Percentiles rank a stretch among this genome's conserved stretches.
phyloP scores from a whole-genome alignment of 1,140 invertebrate species.

The Leptinotarsa lineolata region DNA sequence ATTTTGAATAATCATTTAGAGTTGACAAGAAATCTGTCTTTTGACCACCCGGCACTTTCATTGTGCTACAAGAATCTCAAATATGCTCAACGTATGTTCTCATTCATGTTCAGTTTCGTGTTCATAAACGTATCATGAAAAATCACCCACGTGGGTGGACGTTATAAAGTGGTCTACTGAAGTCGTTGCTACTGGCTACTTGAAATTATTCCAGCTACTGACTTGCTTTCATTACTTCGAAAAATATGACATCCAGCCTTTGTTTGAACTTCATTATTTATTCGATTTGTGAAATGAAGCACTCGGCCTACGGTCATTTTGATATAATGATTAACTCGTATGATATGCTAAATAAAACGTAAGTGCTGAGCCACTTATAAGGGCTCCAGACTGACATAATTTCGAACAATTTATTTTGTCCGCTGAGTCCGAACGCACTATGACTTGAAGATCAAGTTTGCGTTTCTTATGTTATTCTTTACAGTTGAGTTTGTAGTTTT shows the following conservation, averaged over 20 bases:
- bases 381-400: not conserved
- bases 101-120: not conserved
- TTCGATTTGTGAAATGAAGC: conserved; percentile 21
- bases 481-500: too few species aligned
- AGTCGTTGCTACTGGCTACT: conserved; percentile 23
- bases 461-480: too few species aligned
- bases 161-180: conserved; percentile 21
- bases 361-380: not conserved
- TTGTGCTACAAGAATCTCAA: too few species aligned
- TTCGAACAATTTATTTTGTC: not conserved
- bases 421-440: not conserved
- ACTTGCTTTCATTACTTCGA: conserved; percentile 14
- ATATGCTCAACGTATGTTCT: not conserved
- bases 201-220: conserved; percentile 26
- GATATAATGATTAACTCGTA: conserved; percentile 8
- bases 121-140: conserved; percentile 3
- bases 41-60: too few species aligned
- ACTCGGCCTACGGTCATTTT: not conserved
- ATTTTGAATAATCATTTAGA: too few species aligned
- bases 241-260: conserved; percentile 26
- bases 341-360: not conserved
- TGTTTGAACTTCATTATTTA: conserved; percentile 19
- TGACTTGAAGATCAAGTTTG: not conserved
- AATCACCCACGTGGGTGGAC: conserved; percentile 23
- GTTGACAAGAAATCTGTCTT: too few species aligned